Evolutionary conservation across 2,888 invertebrate species (phyloP), one percentile per base, ranked within the genome.

Genomic region (Carabus problematicus): DNA sequence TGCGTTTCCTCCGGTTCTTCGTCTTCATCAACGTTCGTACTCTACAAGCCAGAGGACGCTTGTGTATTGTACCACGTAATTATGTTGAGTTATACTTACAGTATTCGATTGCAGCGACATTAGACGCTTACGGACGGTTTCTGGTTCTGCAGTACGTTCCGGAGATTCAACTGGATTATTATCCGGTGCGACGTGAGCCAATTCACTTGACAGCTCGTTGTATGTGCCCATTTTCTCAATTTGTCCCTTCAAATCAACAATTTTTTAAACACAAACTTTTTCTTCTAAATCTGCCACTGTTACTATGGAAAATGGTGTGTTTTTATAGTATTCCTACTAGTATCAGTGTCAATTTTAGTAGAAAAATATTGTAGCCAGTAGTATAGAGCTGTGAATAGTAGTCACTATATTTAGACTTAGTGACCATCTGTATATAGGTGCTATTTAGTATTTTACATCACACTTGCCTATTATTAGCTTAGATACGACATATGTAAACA

Each of bases 1-100:
- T 86, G 87, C 0, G 86, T 85, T 80, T 90, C 88, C 75, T 85
- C 76, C 0, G 87, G 85, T 66, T 88, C 88, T 8, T 78, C 78
- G 16, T 79, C 80, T 0, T 80, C 82, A 0, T 81, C 79, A 2
- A 81, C 81, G 43, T 58, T 72, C 56, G 75, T 74, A 68, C 76
- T 77, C 76, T 77, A 69, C 61, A 71, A 73, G 29, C 55, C 54
- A 66, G 12, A 59, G 58, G 1, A 3, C n/a, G 12, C 11, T n/a
- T n/a, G 12, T 18, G 14, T 40, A 18, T 39, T 56, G 9, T 19
- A 55, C 56, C 19, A 29, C n/a, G 55, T 11, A 55, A 55, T 1
- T 55, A n/a, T n/a, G n/a, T n/a, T 12, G 8, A 19, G 12, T 19
- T 19, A 11, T n/a, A 52, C 45, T 73, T 76, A 81, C 80, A 61